phyloP scores from a whole-genome alignment of 2,888 invertebrate genomes.

The Hydroisotoma schaefferi region DNA sequence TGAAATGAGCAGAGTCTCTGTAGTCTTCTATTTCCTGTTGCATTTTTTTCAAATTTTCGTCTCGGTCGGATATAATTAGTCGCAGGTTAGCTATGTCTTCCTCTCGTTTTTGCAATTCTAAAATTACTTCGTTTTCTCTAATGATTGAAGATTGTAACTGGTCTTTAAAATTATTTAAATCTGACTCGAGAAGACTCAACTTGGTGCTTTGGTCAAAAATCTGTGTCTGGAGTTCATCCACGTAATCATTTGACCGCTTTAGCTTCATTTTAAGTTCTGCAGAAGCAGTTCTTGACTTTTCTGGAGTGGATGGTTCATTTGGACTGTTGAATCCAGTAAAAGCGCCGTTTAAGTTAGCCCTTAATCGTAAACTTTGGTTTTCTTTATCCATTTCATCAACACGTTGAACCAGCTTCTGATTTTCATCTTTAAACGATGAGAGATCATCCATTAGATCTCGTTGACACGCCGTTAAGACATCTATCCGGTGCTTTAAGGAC shows the following conservation, averaged over 20 bases:
- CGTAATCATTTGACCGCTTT: slow-evolving; percentile 1
- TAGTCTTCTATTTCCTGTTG: slow-evolving; percentile 55
- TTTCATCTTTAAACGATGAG: slow-evolving; percentile 3
- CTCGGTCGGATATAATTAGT: slow-evolving; percentile 59
- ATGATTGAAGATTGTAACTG: neutral
- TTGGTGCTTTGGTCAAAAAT: slow-evolving; percentile 14
- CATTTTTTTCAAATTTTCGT: slow-evolving; percentile 58
- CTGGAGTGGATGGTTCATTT: neutral
- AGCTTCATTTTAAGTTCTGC: neutral
- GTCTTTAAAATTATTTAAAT: slow-evolving; percentile 11
- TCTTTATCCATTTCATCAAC: slow-evolving; percentile 8
- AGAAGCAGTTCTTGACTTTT: neutral
- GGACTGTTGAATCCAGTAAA: neutral
- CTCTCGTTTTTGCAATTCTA: slow-evolving; percentile 61
- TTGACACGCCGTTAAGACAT: slow-evolving; percentile 13
- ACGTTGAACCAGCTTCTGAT: neutral
- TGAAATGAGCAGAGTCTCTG: neutral
- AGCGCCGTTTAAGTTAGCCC: neutral
- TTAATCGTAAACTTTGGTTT: slow-evolving; percentile 1
- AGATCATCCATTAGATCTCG: slow-evolving; percentile 14
- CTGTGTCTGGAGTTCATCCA: slow-evolving; percentile 16
- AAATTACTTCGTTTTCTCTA: slow-evolving; percentile 52
- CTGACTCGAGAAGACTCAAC: neutral
- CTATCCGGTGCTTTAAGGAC: neutral
- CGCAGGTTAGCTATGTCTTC: slow-evolving; percentile 63